These are phyloP conservation scores for Muntiacus muntjak DNA, from an alignment of 2,113 vertebrate genomes.

Conservation along the genomic window DNA sequence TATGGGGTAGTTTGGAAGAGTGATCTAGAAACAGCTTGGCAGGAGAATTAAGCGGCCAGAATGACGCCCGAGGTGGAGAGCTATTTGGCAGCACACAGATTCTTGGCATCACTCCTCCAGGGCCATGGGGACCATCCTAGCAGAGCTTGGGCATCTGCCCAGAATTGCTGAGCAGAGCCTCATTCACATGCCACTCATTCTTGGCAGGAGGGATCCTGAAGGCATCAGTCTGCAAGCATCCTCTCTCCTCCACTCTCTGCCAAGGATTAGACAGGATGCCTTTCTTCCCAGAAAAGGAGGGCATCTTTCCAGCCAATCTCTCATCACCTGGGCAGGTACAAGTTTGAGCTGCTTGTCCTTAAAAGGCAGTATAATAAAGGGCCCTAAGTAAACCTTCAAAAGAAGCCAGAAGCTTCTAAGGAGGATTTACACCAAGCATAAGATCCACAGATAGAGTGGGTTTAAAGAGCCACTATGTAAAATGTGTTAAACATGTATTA, in stretches of 20 bases:
- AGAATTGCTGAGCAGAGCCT: background rate
- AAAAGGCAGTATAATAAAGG: background rate
- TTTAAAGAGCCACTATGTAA: background rate
- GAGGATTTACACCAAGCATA: background rate
- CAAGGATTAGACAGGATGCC: rapidly evolving
- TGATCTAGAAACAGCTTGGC: slow-evolving; percentile 44
- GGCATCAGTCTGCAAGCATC: background rate
- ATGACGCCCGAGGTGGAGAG: background rate
- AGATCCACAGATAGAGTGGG: background rate
- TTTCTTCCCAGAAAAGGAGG: background rate
- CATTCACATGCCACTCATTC: slow-evolving; percentile 38
- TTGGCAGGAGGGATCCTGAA: background rate
- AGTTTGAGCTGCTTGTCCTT: background rate
- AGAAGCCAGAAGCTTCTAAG: background rate
- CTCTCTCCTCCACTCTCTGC: background rate
- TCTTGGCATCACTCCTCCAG: background rate
- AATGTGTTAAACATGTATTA: background rate
- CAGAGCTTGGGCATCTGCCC: slow-evolving; percentile 52
- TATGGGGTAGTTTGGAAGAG: background rate
- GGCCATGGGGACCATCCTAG: slow-evolving; percentile 14
- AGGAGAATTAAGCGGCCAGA: background rate
- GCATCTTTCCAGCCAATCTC: background rate
- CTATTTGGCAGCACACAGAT: background rate
- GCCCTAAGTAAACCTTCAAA: background rate
- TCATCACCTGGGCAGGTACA: background rate